A percentile compares a stretch with the other conserved stretches of the same genome.
These are phyloP conservation scores for Lateolabrax maculatus DNA, from an alignment of 2,797 vertebrate species.

Conservation along the genomic window DNA sequence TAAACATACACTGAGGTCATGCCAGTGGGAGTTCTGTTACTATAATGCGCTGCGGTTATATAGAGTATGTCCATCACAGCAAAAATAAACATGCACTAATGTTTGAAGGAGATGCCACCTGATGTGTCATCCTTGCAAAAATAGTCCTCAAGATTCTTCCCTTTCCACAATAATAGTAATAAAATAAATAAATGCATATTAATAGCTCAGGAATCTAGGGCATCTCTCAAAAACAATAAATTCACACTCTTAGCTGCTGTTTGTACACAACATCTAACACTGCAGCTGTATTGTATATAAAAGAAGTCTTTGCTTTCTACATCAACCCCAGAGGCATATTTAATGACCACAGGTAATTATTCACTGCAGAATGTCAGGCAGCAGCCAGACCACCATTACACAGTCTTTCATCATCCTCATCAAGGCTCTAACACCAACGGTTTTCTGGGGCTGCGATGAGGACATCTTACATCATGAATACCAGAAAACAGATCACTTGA, in stretches of 20 bases:
- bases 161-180: slow-evolving; percentile 15
- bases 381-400: slow-evolving; percentile 71
- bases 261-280: slow-evolving; percentile 7
- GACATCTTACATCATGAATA: slow-evolving; percentile 65
- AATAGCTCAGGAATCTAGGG: slow-evolving; percentile 40
- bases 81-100: slow-evolving; percentile 32
- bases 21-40: slow-evolving; percentile 21
- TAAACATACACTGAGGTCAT: slow-evolving; percentile 39
- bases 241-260: slow-evolving; percentile 19
- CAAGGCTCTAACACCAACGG: slow-evolving; percentile 40
- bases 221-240: slow-evolving; percentile 46
- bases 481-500: slow-evolving; percentile 46
- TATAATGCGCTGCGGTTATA: slow-evolving; percentile 11
- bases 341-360: slow-evolving; percentile 63
- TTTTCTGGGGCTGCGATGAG: slow-evolving; percentile 55
- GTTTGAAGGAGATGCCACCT: slow-evolving; percentile 10
- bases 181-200: slow-evolving; percentile 32
- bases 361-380: slow-evolving; percentile 49
- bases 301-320: slow-evolving; percentile 13
- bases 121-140: slow-evolving; percentile 1
- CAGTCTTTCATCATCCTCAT: slow-evolving; percentile 83
- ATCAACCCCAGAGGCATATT: slow-evolving; percentile 28
- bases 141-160: neutral
- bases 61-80: neutral
- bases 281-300: slow-evolving; percentile 12